Conservation (phyloP, 2,113 vertebrate genomes). For the Otocyon megalotis region DNA sequence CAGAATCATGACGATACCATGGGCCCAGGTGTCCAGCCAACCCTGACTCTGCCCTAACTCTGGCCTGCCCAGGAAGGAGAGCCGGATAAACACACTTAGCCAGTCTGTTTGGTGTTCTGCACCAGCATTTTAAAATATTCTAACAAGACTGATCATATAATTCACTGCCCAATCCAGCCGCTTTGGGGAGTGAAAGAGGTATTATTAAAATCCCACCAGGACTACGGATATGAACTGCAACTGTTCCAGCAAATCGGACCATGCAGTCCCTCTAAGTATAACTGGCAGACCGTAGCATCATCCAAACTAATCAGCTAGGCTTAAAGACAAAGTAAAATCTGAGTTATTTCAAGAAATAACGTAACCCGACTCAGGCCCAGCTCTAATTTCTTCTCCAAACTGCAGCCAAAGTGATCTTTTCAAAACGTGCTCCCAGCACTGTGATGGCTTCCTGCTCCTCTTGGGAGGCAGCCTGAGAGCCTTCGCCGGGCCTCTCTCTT, state of each 20-base stretch:
- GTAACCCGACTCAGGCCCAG: neutral
- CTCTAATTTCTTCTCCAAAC: neutral
- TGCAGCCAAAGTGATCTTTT: neutral
- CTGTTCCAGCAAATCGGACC: neutral
- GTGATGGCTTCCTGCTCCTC: rapidly evolving
- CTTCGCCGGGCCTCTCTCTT: neutral
- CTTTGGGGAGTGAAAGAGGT: neutral
- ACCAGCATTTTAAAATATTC: neutral
- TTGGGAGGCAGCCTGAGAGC: neutral
- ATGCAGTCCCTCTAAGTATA: neutral
- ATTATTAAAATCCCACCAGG: rapidly evolving
- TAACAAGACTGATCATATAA: neutral
- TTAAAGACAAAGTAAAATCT: neutral
- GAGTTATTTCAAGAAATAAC: neutral
- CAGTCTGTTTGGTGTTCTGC: neutral
- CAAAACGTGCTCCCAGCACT: neutral
- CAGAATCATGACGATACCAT: rapidly evolving
- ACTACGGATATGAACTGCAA: neutral
- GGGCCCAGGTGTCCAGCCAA: neutral
- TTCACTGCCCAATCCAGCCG: neutral
- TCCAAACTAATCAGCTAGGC: neutral
- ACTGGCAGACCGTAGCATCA: rapidly evolving
- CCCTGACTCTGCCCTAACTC: neutral
- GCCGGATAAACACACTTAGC: neutral
- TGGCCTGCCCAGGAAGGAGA: neutral